A percentile compares a stretch with the other conserved stretches of the same genome.
phyloP scores from a whole-genome alignment of 2,888 invertebrate genomes.

The Trichogramma dendrolimi region DNA sequence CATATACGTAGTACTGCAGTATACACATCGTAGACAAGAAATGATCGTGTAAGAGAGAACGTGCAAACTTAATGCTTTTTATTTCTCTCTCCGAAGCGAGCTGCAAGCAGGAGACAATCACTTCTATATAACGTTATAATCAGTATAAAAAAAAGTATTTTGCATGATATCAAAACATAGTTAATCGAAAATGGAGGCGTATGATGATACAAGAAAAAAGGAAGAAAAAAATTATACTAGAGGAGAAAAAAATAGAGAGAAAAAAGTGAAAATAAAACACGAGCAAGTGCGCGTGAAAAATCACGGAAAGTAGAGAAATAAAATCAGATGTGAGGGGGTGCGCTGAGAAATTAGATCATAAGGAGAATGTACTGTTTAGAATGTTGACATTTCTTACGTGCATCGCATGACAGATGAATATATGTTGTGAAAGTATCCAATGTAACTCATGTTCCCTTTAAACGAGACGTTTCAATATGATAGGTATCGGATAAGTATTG shows the following conservation, averaged over 20 bases:
- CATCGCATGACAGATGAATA: too few species aligned
- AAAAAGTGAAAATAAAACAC: background rate
- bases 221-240: background rate
- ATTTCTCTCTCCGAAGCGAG: background rate
- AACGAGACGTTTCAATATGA: too few species aligned
- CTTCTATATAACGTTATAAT: background rate
- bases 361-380: conserved; percentile 13
- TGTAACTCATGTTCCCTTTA: too few species aligned
- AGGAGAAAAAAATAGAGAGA: background rate
- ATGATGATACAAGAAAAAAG: background rate
- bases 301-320: background rate
- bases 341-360: background rate
- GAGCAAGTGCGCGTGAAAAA: conserved; percentile 7
- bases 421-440: too few species aligned
- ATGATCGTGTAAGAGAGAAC: conserved; percentile 1
- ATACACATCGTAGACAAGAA: background rate
- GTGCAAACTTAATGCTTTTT: conserved; percentile 1
- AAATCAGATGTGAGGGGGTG: background rate
- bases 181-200: too few species aligned
- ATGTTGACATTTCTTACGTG: too few species aligned
- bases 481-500: too few species aligned
- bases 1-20: too few species aligned
- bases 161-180: too few species aligned
- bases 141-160: too few species aligned
- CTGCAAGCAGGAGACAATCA: conserved; percentile 3